Evolutionary conservation across 1,140 invertebrate species (phyloP).

Genomic region (Bradynema listronoti): DNA sequence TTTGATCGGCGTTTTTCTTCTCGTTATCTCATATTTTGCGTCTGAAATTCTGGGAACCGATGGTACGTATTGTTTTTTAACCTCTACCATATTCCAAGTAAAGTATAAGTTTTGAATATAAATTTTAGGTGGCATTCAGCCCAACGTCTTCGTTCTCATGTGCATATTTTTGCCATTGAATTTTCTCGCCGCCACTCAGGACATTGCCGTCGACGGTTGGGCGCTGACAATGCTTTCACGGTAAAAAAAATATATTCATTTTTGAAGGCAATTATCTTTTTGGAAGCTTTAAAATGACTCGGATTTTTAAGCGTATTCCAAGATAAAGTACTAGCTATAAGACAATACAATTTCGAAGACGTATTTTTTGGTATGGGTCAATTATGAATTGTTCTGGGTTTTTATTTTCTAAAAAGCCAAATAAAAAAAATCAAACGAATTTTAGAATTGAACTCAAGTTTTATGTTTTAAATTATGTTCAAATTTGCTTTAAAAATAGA

Average conservation of each 20-base stretch:
- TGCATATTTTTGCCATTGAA: slow-evolving; percentile 82
- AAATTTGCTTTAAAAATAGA: too few species aligned
- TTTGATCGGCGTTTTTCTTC: slow-evolving; percentile 70
- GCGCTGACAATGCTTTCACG: slow-evolving; percentile 93
- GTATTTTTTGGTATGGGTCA: too few species aligned
- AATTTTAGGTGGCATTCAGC: slow-evolving; percentile 52
- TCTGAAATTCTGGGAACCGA: slow-evolving; percentile 69
- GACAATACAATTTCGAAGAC: too few species aligned
- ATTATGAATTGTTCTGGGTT: too few species aligned
- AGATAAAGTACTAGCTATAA: too few species aligned
- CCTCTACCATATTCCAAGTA: background rate
- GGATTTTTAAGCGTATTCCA: background rate
- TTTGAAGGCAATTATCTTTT: too few species aligned
- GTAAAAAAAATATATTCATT: slow-evolving; percentile 61
- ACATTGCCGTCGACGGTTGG: slow-evolving; percentile 99
- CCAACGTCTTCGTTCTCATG: slow-evolving; percentile 75
- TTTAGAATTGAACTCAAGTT: too few species aligned
- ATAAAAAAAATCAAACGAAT: too few species aligned
- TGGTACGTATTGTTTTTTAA: background rate
- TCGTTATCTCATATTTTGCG: slow-evolving; percentile 71
- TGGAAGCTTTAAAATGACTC: background rate
- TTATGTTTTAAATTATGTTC: too few species aligned
- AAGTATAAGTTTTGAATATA: background rate
- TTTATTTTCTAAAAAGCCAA: too few species aligned
- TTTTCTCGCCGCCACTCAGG: slow-evolving; percentile 94